Base-by-base conservation (phyloP, 1,140 invertebrate species). In the Ylistrum balloti region DNA sequence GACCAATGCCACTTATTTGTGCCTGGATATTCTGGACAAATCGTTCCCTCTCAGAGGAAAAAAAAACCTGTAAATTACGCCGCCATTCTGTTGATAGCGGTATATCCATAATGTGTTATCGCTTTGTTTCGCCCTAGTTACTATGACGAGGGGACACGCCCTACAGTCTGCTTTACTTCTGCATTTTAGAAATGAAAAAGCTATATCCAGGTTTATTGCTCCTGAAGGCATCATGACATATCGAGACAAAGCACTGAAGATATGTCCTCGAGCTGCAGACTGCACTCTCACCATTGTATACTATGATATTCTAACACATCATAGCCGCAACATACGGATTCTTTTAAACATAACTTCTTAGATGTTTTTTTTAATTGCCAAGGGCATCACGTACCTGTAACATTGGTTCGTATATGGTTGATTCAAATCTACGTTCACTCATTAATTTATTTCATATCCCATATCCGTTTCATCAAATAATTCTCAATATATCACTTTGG, bases 51-150 rank as follows among this genome's bases (percentile, higher is more conserved):
- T 74, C 56, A 74, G 1, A 74, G n/a, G 45, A 74, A n/a, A 74
- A 74, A 74, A 74, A 74, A 1, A 9, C 17, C 56, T 74, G 28
- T 74, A n/a, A n/a, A 74, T 74, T 74, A 74, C 3, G 22, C 28
- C 56, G 2, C 56, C 56, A 28, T 74, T 3, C 28, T 74, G 56
- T 74, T n/a, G 56, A 74, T 74, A 74, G 56, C 56, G 22, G 56
- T 3, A n/a, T 74, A 74, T 74, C 56, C 0, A 28, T 74, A n/a
- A 28, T n/a, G 56, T 74, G 56, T 74, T 74, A 74, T 74, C 56
- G 56, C 56, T 74, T 74, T 74, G 56, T 74, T 74, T 74, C 22
- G 56, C 56, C n/a, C 56, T 74, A 74, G 56, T 74, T 74, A 22
- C 56, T n/a, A n/a, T 11, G 22, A n/a, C 28, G 56, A 74, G 17